These are phyloP conservation scores for Deilephila porcellus DNA, from an alignment of 2,888 invertebrate species.

Conservation along the genomic window DNA sequence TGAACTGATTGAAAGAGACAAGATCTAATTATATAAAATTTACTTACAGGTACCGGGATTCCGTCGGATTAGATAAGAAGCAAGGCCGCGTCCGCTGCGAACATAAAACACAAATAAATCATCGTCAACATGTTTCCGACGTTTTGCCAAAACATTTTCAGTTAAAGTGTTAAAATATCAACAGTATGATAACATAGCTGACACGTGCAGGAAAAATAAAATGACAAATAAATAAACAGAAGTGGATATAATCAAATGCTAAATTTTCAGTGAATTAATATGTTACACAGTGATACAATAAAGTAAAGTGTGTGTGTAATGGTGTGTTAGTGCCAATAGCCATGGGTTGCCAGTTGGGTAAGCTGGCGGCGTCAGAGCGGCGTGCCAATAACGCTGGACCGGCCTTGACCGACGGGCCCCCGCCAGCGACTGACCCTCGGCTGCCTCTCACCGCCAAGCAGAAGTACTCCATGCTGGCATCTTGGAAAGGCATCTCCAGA, in stretches of 20 bases:
- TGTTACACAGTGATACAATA: conserved; percentile 2
- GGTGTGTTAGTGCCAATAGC: conserved; percentile 1
- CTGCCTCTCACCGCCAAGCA: conserved; percentile 93
- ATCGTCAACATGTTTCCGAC: conserved; percentile 19
- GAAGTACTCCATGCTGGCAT: conserved; percentile 94
- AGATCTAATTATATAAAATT: conserved; percentile 35
- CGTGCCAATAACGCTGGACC: conserved; percentile 73
- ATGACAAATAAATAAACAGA: conserved; percentile 9
- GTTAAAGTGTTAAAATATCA: neutral
- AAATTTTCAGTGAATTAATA: neutral
- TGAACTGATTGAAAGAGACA: neutral
- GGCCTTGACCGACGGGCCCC: conserved; percentile 83
- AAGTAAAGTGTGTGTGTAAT: conserved; percentile 11
- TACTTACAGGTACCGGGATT: conserved; percentile 38
- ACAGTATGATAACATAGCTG: neutral
- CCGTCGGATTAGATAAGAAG: conserved; percentile 41
- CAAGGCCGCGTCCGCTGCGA: conserved; percentile 35
- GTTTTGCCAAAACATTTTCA: neutral
- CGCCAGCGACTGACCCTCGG: conserved; percentile 89
- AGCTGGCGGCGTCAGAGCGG: conserved; percentile 86
- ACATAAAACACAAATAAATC: conserved; percentile 18
- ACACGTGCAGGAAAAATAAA: neutral
- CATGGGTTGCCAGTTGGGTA: conserved; percentile 92
- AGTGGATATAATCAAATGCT: neutral
- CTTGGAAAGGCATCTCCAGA: conserved; percentile 95